phyloP scores from a whole-genome alignment of 2,888 invertebrate genomes.

The Helicoverpa assulta region DNA sequence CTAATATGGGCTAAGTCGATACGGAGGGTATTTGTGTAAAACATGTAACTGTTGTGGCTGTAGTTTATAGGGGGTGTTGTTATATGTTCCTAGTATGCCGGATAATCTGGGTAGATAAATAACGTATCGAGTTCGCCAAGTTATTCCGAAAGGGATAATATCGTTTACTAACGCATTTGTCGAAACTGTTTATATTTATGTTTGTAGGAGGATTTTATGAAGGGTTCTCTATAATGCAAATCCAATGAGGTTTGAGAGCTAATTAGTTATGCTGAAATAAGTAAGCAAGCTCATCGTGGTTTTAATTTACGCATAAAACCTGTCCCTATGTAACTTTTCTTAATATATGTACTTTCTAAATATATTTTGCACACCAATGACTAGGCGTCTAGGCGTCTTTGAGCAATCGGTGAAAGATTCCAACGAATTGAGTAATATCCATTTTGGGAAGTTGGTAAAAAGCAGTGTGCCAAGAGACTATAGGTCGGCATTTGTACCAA shows the following conservation, averaged over 20 bases:
- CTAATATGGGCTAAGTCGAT: conserved; percentile 65
- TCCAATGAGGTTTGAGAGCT: not conserved
- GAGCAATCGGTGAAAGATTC: no score
- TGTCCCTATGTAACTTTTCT: no score
- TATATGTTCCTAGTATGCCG: conserved; percentile 27
- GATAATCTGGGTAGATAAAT: conserved; percentile 53
- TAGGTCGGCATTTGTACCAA: no score
- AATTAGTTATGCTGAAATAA: not conserved
- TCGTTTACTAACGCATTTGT: conserved; percentile 15
- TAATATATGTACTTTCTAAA: no score
- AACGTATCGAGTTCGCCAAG: conserved; percentile 31
- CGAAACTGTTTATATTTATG: not conserved
- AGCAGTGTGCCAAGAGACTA: no score
- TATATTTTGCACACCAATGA: no score
- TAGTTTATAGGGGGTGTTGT: conserved; percentile 54
- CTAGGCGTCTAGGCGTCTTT: no score
- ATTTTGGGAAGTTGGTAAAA: no score
- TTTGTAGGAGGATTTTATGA: not conserved
- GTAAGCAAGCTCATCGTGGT: no score
- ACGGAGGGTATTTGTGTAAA: conserved; percentile 58
- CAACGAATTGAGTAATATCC: no score
- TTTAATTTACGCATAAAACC: no score
- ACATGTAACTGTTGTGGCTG: conserved; percentile 56
- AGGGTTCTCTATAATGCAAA: not conserved
- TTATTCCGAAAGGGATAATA: conserved; percentile 13